Evolutionary conservation across 2,113 vertebrate species (phyloP), one percentile per base, ranked within the genome.

Genomic region (Carassius carassius): DNA sequence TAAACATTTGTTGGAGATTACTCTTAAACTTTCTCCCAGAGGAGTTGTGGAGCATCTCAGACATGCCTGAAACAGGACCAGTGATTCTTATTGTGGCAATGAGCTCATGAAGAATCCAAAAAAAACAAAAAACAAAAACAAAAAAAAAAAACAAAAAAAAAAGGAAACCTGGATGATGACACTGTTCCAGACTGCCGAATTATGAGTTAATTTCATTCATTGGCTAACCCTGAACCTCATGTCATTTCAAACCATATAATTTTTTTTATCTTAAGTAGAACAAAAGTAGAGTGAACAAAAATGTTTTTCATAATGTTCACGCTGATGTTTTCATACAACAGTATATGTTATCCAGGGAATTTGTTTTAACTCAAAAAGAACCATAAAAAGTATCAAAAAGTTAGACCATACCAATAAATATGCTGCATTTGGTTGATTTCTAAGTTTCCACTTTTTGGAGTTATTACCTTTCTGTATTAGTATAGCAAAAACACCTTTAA

Each of bases 31-130:
- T 58, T 7, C 1, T 56, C 12, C 29, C 60, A 44, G 23, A 19
- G n/a, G 3, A 54, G 23, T 54, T 70, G 44, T 54, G 76, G 21
- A 78, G 21, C 0, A 0, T 10, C 32, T 69, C 62, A 41, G 21
- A 58, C 81, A n/a, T 82, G 81, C 4, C 65, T 56, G 29, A 72
- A 29, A 82, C 81, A 72, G 21, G 80, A 72, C 32, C 17, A 47
- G 67, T 37, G 49, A 3, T 81, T 47, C 17, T 49, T 70, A 16
- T 29, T 19, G 14, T 69, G 41, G 25, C 25, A 25, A 54, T 29
- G 44, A 69, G 23, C 63, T 81, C 23, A 21, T 14, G 47, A 7
- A 29, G 0, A 54, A 17, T 16, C 21, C 2, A 5, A 5, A 5
- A 29, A 29, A 29, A 29, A 29, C n/a, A 13, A 21, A 29, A 65